Percentiles rank a stretch among this genome's conserved stretches.
Conservation (phyloP, 2,797 vertebrate genomes). For the Ptychobarbus kaznakovi region DNA sequence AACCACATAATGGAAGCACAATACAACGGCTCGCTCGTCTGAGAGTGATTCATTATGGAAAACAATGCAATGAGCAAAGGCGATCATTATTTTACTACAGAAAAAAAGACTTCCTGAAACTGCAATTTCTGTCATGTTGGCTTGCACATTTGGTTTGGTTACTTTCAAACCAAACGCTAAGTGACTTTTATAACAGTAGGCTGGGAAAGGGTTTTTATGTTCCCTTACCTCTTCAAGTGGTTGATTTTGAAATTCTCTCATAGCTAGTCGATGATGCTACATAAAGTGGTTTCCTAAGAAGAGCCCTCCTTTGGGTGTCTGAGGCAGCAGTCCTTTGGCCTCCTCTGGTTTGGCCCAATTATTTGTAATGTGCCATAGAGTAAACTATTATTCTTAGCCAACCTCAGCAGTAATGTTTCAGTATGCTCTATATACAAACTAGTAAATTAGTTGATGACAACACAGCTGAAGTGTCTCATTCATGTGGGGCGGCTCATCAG, state of each 20-base stretch:
- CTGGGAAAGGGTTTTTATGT: constrained; percentile 25
- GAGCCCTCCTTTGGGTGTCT: constrained; percentile 42
- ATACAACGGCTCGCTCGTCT: background rate
- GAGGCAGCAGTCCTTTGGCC: constrained; percentile 63
- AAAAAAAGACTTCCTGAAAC: constrained; percentile 11
- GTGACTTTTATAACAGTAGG: constrained; percentile 26
- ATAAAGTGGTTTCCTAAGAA: constrained; percentile 29
- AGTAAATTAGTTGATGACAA: constrained; percentile 76
- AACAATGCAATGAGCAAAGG: constrained; percentile 40
- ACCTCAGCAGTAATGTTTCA: constrained; percentile 69
- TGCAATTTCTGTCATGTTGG: background rate
- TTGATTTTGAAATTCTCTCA: constrained; percentile 40
- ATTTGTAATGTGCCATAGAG: constrained; percentile 75
- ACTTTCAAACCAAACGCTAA: constrained; percentile 17
- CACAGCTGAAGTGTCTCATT: constrained; percentile 67
- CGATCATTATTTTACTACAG: constrained; percentile 28
- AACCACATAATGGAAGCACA: constrained; percentile 53
- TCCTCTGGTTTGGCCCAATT: constrained; percentile 76
- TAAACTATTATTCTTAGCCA: constrained; percentile 77
- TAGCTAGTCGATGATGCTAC: constrained; percentile 26
- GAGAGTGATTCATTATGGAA: constrained; percentile 42
- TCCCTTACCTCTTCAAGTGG: constrained; percentile 20
- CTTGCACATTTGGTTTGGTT: too few species aligned
- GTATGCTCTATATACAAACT: constrained; percentile 75
- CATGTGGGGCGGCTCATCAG: constrained; percentile 63